These are phyloP conservation scores for Gallinago undulata DNA, from an alignment of 2,113 vertebrate genomes.

Conservation along the genomic window DNA sequence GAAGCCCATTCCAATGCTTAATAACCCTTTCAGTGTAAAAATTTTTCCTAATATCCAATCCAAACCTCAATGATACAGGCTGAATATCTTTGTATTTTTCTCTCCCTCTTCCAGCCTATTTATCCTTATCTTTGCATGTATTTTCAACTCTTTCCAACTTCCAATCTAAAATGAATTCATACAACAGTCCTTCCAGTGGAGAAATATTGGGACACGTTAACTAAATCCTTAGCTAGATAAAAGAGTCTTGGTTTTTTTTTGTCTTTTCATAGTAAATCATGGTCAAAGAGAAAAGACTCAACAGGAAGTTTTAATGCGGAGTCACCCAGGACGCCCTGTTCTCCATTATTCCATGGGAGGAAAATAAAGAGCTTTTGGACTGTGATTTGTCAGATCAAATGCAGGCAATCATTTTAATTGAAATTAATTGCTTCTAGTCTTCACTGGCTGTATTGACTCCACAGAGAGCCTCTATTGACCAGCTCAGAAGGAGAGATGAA, in stretches of 20 bases:
- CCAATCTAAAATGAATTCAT: not conserved
- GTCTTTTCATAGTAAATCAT: not conserved
- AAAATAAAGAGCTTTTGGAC: not conserved
- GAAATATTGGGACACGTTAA: not conserved
- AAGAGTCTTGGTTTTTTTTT: not conserved
- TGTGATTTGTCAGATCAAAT: not conserved
- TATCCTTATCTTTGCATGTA: not conserved
- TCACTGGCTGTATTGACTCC: not conserved
- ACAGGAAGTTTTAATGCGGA: not conserved
- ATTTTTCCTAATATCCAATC: too few relatives aligned
- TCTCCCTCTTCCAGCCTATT: not conserved
- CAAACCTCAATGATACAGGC: not conserved
- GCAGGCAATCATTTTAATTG: not conserved
- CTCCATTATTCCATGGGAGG: not conserved
- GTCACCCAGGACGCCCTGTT: not conserved
- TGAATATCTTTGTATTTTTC: not conserved
- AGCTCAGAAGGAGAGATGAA: not conserved
- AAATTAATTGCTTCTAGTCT: not conserved
- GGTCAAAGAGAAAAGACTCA: not conserved
- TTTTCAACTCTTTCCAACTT: not conserved
- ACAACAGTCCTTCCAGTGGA: not conserved
- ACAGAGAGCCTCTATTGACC: not conserved
- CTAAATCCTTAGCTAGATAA: not conserved
- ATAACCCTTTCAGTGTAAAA: too few relatives aligned
- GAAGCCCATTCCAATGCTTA: too few relatives aligned